Conservation (phyloP, 2,797 vertebrate species). For the Vireo griseus region DNA sequence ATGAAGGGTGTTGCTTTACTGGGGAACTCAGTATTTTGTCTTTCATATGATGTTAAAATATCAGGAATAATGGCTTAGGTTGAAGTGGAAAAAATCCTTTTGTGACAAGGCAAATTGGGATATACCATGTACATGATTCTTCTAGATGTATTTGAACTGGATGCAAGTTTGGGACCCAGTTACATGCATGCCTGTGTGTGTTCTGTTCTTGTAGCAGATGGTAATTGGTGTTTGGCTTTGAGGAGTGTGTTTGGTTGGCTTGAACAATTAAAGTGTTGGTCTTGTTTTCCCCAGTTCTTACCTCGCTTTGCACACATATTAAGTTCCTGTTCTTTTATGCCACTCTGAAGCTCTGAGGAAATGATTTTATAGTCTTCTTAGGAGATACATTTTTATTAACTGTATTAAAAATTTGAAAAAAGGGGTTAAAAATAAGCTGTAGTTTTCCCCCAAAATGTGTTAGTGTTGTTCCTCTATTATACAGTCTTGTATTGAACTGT, state of each 20-base stretch:
- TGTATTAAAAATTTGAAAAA: neutral
- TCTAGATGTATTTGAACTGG: neutral
- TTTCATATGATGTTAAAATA: neutral
- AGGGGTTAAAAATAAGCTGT: neutral
- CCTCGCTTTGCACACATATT: neutral
- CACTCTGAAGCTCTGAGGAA: neutral
- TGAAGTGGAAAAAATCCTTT: neutral
- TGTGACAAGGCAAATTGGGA: neutral
- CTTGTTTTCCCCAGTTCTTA: neutral
- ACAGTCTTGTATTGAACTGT: neutral
- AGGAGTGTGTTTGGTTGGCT: neutral
- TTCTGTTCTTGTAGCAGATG: neutral
- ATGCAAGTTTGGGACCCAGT: neutral
- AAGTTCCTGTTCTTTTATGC: neutral
- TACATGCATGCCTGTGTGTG: rapidly evolving
- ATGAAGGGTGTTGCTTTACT: neutral
- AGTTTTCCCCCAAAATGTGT: rapidly evolving
- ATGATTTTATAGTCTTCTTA: neutral
- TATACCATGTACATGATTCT: rapidly evolving
- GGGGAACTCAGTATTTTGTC: neutral
- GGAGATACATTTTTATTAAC: neutral
- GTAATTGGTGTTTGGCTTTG: neutral
- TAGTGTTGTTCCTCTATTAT: neutral
- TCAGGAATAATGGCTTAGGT: neutral
- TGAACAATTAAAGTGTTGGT: neutral